Conservation (phyloP, 2,113 vertebrate genomes). For the Chlorocebus sabaeus region DNA sequence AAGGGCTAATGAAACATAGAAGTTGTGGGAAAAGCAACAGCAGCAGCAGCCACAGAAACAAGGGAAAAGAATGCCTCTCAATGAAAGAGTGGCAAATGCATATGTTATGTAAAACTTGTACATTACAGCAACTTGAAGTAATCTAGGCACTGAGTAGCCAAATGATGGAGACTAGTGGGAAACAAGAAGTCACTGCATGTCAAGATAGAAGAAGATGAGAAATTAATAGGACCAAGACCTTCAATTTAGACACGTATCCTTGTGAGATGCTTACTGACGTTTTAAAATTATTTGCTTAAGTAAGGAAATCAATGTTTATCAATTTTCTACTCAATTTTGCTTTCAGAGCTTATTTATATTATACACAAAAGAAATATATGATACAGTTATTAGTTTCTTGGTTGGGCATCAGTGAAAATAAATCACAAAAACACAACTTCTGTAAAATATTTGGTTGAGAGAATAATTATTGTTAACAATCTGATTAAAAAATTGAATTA, state of each 20-base stretch:
- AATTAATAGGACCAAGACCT: neutral
- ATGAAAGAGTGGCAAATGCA: neutral
- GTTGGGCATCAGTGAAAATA: neutral
- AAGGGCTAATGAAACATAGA: neutral
- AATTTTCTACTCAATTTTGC: neutral
- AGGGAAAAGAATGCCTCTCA: neutral
- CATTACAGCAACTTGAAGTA: neutral
- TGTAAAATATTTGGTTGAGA: neutral
- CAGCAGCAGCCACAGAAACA: neutral
- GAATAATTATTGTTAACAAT: neutral
- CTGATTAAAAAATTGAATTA: neutral
- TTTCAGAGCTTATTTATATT: neutral
- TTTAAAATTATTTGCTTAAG: neutral
- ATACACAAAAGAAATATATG: neutral
- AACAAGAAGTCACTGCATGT: neutral
- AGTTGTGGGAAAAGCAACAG: neutral
- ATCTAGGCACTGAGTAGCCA: accelerated
- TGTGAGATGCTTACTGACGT: neutral
- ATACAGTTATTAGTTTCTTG: neutral
- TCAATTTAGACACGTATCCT: neutral
- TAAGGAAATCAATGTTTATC: neutral
- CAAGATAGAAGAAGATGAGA: neutral
- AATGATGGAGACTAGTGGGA: neutral
- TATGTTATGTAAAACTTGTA: neutral
- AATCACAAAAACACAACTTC: neutral